Conservation (phyloP, 2,888 invertebrate species). For the Aromia moschata region DNA sequence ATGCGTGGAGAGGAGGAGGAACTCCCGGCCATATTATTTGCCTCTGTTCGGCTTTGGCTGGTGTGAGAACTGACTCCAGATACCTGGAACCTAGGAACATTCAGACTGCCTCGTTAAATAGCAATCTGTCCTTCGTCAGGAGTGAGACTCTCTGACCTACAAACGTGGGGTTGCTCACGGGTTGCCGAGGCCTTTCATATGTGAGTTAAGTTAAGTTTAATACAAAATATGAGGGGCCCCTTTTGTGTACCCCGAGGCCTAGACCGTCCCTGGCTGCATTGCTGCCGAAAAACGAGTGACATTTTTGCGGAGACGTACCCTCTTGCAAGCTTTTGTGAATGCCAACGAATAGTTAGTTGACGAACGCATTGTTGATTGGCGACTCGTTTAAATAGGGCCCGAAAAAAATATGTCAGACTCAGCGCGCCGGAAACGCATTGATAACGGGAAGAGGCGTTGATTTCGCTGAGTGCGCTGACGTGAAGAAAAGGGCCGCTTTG, state of each 20-base stretch:
- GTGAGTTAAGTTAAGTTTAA: too few species aligned
- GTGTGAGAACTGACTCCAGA: too few species aligned
- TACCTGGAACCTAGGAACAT: too few species aligned
- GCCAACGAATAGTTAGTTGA: constrained; percentile 32
- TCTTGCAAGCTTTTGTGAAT: constrained; percentile 14
- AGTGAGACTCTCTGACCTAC: too few species aligned
- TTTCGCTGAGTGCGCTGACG: constrained; percentile 9
- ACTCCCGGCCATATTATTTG: too few species aligned
- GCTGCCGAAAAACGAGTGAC: constrained; percentile 27
- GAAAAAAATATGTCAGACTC: constrained; percentile 36
- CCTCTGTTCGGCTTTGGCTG: too few species aligned
- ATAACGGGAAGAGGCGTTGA: constrained; percentile 33
- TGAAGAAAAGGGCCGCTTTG: constrained; percentile 12
- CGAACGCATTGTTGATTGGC: constrained; percentile 39
- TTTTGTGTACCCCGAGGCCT: background rate
- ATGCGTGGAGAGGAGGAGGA: too few species aligned
- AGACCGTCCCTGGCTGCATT: background rate
- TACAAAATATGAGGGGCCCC: background rate
- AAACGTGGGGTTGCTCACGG: too few species aligned
- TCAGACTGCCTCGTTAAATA: too few species aligned
- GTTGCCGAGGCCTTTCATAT: too few species aligned
- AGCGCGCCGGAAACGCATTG: constrained; percentile 37
- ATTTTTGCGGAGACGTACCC: constrained; percentile 17
- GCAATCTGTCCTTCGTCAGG: too few species aligned
- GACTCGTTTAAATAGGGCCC: constrained; percentile 37